phyloP scores from a whole-genome alignment of 2,113 vertebrate genomes.

The Neogale vison region DNA sequence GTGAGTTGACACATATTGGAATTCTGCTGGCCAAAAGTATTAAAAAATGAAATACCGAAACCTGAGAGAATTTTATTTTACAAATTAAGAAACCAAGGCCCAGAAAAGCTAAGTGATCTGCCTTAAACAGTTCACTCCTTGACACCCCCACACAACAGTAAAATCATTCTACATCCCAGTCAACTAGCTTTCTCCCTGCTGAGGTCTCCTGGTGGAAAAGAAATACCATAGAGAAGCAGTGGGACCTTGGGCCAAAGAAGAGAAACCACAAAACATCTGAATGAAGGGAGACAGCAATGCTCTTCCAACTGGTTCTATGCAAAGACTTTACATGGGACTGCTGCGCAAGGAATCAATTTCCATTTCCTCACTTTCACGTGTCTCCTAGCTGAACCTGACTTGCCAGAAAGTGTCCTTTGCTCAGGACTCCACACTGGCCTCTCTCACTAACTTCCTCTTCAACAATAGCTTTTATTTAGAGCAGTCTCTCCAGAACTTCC shows the following conservation, averaged over 20 bases:
- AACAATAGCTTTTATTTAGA: neutral
- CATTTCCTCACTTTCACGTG: neutral
- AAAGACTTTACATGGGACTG: neutral
- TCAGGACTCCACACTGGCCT: neutral
- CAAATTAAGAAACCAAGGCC: neutral
- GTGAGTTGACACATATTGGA: neutral
- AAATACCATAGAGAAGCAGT: neutral
- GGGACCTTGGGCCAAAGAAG: neutral
- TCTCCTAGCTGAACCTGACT: neutral
- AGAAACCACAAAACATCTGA: neutral
- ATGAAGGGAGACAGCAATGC: neutral
- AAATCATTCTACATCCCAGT: neutral
- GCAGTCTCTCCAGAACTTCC: neutral
- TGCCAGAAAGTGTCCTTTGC: neutral
- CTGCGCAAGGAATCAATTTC: neutral
- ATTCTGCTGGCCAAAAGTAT: neutral
- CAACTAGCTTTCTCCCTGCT: neutral
- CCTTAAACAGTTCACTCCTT: neutral
- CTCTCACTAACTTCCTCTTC: neutral
- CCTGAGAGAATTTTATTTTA: neutral
- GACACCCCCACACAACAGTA: neutral
- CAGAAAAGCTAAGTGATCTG: neutral
- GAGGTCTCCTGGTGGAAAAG: neutral
- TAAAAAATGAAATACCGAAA: neutral
- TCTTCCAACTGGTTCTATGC: neutral